Evolutionary conservation across 1,140 invertebrate species (phyloP).

Genomic region (Mizuhopecten yessoensis): DNA sequence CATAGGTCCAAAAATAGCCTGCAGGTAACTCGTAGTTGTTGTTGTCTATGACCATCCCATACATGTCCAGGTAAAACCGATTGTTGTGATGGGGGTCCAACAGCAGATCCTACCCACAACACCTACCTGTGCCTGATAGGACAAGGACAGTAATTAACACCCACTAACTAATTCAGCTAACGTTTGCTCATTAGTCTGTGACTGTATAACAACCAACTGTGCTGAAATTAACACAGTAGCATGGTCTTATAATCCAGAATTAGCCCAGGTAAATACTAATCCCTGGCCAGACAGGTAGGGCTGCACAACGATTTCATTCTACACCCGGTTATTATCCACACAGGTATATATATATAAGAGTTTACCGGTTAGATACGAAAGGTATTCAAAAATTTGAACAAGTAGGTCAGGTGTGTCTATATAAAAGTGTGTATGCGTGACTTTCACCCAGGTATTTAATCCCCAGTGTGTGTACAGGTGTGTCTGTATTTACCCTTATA

Average conservation of each 20-base stretch:
- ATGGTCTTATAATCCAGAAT: not conserved
- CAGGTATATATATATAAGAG: not conserved
- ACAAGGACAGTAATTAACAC: not conserved
- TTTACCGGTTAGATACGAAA: not conserved
- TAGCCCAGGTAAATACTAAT: not conserved
- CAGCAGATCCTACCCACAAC: not conserved
- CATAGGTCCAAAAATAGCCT: constrained; percentile 53
- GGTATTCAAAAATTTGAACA: constrained; percentile 1
- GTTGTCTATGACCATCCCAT: not conserved
- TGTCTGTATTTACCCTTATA: not conserved
- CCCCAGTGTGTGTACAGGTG: not conserved
- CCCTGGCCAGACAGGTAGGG: not conserved
- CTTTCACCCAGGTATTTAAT: constrained; percentile 33
- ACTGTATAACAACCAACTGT: not conserved
- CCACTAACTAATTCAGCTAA: not conserved
- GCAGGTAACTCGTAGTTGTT: constrained; percentile 46
- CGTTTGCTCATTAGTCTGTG: not conserved
- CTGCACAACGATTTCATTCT: not conserved
- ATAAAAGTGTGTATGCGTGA: not conserved
- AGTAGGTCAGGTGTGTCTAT: constrained; percentile 22
- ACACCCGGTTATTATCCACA: not conserved
- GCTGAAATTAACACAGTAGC: not conserved
- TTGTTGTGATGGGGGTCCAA: not conserved
- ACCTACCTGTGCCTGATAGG: not conserved
- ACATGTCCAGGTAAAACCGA: not conserved